phyloP scores from a whole-genome alignment of 2,797 vertebrate species.

The Carapus acus region DNA sequence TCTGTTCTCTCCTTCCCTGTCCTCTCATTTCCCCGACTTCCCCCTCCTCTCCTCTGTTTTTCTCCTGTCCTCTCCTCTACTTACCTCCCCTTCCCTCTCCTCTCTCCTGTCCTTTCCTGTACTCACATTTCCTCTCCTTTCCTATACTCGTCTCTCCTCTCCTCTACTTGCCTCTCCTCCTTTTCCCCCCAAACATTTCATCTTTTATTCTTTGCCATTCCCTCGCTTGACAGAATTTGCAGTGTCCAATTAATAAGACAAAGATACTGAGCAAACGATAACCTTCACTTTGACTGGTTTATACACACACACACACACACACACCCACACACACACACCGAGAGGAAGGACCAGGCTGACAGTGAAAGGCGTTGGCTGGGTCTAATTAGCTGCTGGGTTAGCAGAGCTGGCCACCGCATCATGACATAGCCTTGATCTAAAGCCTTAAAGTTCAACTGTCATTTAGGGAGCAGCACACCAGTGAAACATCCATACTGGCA shows the following conservation, averaged over 20 bases:
- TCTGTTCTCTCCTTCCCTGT: conserved; percentile 17
- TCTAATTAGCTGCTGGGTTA: conserved; percentile 30
- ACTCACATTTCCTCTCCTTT: no score
- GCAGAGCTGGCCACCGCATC: conserved; percentile 23
- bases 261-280: conserved; percentile 6
- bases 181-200: conserved; percentile 2
- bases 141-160: conserved; percentile 3
- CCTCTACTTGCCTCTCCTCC: conserved; percentile 23
- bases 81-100: neutral
- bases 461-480: no score
- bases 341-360: conserved; percentile 15
- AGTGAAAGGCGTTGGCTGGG: conserved; percentile 15
- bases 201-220: no score
- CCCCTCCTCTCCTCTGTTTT: conserved; percentile 27
- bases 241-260: conserved; percentile 48
- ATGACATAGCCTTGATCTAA: conserved; percentile 13
- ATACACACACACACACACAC: conserved; percentile 3
- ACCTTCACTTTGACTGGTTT: conserved; percentile 14
- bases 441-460: neutral
- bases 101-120: no score
- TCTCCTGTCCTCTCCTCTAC: neutral
- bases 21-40: conserved; percentile 5
- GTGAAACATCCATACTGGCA: no score
- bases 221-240: conserved; percentile 16
- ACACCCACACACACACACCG: conserved; percentile 4